Percentiles rank a stretch among this genome's conserved stretches.
Conservation (phyloP, 2,888 invertebrate species). For the Chironomus tentans region DNA sequence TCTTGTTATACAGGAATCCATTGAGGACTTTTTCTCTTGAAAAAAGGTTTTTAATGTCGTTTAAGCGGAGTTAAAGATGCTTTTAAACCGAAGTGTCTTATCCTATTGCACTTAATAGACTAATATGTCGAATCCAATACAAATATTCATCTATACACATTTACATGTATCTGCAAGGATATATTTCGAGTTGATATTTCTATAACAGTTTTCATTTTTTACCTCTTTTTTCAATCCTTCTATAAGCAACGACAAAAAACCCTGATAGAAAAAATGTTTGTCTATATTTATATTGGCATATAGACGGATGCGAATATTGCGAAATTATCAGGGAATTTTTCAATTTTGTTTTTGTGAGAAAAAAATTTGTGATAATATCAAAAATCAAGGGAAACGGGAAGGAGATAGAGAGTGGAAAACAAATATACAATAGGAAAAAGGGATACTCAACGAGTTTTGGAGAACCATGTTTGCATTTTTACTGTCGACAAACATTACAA, state of each 20-base stretch:
- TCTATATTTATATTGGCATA: too few relatives aligned
- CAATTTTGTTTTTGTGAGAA: neutral
- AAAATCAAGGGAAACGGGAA: too few relatives aligned
- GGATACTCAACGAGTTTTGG: neutral
- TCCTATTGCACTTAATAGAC: neutral
- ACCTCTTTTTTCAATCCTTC: too few relatives aligned
- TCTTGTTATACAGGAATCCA: too few relatives aligned
- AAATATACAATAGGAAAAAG: neutral
- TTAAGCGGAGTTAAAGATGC: too few relatives aligned
- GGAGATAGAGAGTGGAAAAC: neutral
- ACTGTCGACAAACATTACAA: conserved; percentile 2
- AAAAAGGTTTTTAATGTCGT: too few relatives aligned
- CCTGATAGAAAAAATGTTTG: too few relatives aligned
- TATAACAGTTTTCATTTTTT: neutral
- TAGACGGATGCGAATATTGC: too few relatives aligned
- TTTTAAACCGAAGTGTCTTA: too few relatives aligned
- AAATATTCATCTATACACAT: neutral
- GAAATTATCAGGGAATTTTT: neutral
- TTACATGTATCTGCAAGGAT: neutral
- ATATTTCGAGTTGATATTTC: neutral
- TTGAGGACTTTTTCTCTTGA: too few relatives aligned
- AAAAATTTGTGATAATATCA: too few relatives aligned
- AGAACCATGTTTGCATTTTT: neutral
- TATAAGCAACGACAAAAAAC: too few relatives aligned
- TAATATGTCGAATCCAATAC: neutral